These are phyloP conservation scores for Ophiodon elongatus DNA, from an alignment of 2,113 vertebrate genomes.

Conservation along the genomic window DNA sequence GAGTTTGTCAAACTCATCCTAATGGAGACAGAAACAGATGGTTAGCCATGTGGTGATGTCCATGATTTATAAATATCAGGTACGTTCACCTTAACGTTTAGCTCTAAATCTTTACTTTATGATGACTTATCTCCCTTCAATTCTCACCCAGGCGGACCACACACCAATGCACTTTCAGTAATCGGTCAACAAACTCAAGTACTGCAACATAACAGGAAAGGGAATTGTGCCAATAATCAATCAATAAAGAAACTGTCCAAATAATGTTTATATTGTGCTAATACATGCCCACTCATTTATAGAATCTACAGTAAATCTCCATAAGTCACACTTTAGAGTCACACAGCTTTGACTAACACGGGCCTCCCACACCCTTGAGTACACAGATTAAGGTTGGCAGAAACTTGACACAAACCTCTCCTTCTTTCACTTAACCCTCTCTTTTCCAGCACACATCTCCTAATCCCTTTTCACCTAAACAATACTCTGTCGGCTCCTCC, in stretches of 20 bases:
- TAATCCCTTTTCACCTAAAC: constrained; percentile 36
- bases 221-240: constrained; percentile 11
- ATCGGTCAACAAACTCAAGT: constrained; percentile 1
- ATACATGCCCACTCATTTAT: constrained; percentile 45
- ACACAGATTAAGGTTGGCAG: constrained; percentile 64
- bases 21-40: constrained; percentile 28
- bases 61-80: neutral
- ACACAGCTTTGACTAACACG: constrained; percentile 62
- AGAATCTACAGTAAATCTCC: constrained; percentile 57
- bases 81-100: constrained; percentile 1
- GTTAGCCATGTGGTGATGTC: neutral
- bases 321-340: constrained; percentile 69
- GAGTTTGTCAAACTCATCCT: constrained; percentile 91
- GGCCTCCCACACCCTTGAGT: constrained; percentile 68
- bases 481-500: neutral
- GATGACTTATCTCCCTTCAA: constrained; percentile 9
- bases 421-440: constrained; percentile 50
- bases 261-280: constrained; percentile 44
- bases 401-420: constrained; percentile 56
- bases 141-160: constrained; percentile 5
- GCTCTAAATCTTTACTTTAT: neutral
- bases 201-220: neutral
- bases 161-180: neutral
- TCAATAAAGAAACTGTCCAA: constrained; percentile 26
- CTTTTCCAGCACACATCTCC: constrained; percentile 17